Conservation (phyloP, 2,797 vertebrate species). For the Danio jaintianensis region DNA sequence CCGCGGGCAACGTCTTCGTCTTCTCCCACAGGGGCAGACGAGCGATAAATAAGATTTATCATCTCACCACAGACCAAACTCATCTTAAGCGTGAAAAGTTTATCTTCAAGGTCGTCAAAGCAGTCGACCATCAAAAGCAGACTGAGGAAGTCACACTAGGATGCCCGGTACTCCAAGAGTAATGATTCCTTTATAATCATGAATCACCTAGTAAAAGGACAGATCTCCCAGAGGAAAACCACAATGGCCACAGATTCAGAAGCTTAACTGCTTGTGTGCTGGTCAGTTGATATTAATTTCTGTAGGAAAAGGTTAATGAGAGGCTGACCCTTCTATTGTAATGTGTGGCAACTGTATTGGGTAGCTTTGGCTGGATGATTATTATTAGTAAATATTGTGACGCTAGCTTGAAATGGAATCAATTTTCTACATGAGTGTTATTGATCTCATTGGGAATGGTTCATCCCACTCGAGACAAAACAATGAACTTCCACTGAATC, state of each 20-base stretch:
- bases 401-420: background rate
- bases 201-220: conserved; percentile 67
- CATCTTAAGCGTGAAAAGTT: conserved; percentile 72
- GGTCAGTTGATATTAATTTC: conserved; percentile 2
- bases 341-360: background rate
- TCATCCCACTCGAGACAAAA: background rate
- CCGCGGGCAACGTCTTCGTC: conserved; percentile 28
- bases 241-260: conserved; percentile 50
- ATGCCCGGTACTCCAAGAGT: conserved; percentile 61
- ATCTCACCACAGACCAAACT: conserved; percentile 71
- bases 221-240: conserved; percentile 55
- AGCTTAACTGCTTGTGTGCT: conserved; percentile 15
- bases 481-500: too few relatives aligned
- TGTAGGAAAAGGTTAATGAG: background rate
- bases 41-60: conserved; percentile 76
- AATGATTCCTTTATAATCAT: conserved; percentile 67
- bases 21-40: conserved; percentile 16
- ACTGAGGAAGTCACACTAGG: conserved; percentile 51
- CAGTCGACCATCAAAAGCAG: conserved; percentile 55
- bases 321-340: background rate
- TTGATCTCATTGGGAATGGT: background rate
- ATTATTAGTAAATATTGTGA: too few relatives aligned
- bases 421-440: background rate
- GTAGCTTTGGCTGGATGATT: background rate
- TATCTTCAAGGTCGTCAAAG: conserved; percentile 74